These are phyloP conservation scores for Steinernema scapterisci DNA, from an alignment of 2,888 invertebrate genomes.

Conservation along the genomic window DNA sequence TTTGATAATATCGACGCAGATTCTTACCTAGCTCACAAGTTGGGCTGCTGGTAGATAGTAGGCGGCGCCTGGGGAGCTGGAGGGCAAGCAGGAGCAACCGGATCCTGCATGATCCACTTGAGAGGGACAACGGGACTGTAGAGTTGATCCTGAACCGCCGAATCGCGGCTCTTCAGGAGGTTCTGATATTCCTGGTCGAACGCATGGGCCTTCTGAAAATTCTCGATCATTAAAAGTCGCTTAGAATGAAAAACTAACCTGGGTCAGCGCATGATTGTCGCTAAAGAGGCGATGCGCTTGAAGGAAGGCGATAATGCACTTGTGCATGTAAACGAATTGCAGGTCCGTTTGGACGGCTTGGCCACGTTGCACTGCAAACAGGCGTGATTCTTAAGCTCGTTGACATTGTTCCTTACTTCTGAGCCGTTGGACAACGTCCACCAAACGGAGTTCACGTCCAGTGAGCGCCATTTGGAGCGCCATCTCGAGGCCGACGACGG, in stretches of 20 bases:
- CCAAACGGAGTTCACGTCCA: neutral
- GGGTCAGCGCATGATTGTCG: neutral
- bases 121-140: neutral
- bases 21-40: no score
- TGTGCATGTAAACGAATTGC: conserved; percentile 30
- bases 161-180: neutral
- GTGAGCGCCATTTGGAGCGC: conserved; percentile 11
- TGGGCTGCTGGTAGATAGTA: no score
- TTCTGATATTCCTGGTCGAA: neutral
- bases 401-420: neutral
- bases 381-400: neutral
- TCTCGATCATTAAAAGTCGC: no score
- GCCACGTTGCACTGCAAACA: neutral
- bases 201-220: neutral
- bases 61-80: no score
- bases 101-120: no score
- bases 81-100: no score
- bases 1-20: no score
- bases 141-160: neutral
- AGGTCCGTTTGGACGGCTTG: conserved; percentile 31
- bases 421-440: conserved; percentile 4
- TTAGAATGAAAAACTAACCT: neutral
- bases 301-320: neutral
- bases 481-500: conserved; percentile 27
- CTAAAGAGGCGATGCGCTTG: neutral